Conservation (phyloP, 92 coral and sea anemone species). For the Porites lobata region DNA sequence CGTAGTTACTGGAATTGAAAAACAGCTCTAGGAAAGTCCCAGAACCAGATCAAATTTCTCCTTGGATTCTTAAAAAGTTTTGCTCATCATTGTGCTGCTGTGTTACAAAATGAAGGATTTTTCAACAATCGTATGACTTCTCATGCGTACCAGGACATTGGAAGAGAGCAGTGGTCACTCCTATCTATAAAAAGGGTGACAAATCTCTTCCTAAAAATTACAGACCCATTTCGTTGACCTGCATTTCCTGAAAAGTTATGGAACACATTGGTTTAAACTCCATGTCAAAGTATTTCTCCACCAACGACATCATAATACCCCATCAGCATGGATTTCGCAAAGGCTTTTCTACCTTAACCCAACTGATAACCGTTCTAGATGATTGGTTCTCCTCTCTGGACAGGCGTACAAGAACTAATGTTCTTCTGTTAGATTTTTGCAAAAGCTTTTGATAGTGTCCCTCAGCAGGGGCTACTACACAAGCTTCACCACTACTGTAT, state of each 20-base stretch:
- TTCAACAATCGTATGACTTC: conserved; percentile 44
- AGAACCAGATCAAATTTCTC: neutral
- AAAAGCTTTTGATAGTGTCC: neutral
- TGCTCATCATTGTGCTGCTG: conserved; percentile 16
- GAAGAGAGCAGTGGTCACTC: conserved; percentile 46
- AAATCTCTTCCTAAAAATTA: conserved; percentile 50
- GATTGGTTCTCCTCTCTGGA: conserved; percentile 38
- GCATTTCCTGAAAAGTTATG: conserved; percentile 46
- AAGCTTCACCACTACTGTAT: conserved; percentile 49
- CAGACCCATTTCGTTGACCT: conserved; percentile 31
- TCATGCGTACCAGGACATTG: conserved; percentile 48
- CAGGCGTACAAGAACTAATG: conserved; percentile 38
- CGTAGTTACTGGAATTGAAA: neutral
- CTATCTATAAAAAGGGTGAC: conserved; percentile 44
- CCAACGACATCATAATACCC: conserved; percentile 17
- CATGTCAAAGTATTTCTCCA: conserved; percentile 37
- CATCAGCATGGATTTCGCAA: conserved; percentile 47
- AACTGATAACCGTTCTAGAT: conserved; percentile 30
- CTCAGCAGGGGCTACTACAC: conserved; percentile 37
- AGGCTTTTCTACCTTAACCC: conserved; percentile 34
- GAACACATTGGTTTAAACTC: conserved; percentile 27
- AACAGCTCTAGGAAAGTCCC: conserved; percentile 19
- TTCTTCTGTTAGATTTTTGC: neutral
- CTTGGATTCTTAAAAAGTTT: too few relatives aligned
- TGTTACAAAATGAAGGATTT: conserved; percentile 19